Evolutionary conservation across 2,113 vertebrate species (phyloP).

Genomic region (Alethe castanea): DNA sequence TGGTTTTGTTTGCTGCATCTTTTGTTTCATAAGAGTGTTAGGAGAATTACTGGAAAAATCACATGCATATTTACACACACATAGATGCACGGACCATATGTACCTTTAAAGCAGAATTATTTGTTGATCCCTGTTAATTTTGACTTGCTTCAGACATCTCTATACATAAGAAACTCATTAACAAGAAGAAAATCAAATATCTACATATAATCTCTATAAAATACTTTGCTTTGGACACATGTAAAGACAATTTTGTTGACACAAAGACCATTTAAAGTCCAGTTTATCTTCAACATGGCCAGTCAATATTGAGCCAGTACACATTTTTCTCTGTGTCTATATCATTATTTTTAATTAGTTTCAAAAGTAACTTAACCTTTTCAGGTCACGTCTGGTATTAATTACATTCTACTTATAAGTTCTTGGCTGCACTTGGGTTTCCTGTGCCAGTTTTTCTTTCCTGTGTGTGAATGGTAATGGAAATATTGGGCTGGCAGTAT

Average conservation of each 20-base stretch:
- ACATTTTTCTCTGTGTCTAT: neutral
- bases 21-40: neutral
- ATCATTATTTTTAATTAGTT: constrained; percentile 15
- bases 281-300: neutral
- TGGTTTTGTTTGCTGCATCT: neutral
- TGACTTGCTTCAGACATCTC: neutral
- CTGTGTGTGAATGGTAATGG: neutral
- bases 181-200: neutral
- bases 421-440: neutral
- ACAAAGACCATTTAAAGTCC: neutral
- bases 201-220: neutral
- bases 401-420: neutral
- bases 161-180: neutral
- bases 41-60: neutral
- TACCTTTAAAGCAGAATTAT: neutral
- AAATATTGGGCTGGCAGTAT: neutral
- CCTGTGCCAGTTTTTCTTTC: neutral
- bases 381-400: neutral
- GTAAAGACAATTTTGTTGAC: neutral
- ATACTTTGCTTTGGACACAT: neutral
- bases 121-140: neutral
- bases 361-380: neutral
- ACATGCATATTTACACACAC: too few species aligned
- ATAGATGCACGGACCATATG: neutral
- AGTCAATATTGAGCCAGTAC: neutral